A percentile compares a stretch with the other conserved stretches of the same genome.
These are phyloP conservation scores for Chlorops oryzae DNA, from an alignment of 1,140 invertebrate genomes.

Conservation along the genomic window DNA sequence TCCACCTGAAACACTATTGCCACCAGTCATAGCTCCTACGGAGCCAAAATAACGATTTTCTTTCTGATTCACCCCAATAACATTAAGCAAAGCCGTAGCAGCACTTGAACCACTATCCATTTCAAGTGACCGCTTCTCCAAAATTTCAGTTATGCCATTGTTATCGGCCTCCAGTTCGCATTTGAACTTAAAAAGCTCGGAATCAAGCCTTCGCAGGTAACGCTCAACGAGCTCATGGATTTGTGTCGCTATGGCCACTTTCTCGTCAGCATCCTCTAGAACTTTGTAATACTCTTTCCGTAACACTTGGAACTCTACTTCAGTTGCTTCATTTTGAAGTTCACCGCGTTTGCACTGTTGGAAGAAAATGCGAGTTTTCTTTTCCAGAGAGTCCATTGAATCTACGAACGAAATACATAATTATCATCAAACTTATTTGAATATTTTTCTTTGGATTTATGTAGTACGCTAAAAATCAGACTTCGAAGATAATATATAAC, in stretches of 20 bases:
- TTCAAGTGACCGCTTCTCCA: slow-evolving; percentile 87
- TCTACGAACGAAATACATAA: slow-evolving; percentile 55
- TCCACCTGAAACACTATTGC: slow-evolving; percentile 5
- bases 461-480: neutral
- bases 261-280: slow-evolving; percentile 85
- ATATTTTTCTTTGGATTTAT: too few relatives aligned
- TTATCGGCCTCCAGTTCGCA: slow-evolving; percentile 97
- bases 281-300: slow-evolving; percentile 87
- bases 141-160: slow-evolving; percentile 92
- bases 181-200: slow-evolving; percentile 95
- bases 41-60: slow-evolving; percentile 52
- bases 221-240: slow-evolving; percentile 92
- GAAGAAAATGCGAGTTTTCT: slow-evolving; percentile 83
- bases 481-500: neutral
- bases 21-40: slow-evolving; percentile 12
- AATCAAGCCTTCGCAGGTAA: slow-evolving; percentile 86
- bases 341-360: slow-evolving; percentile 71
- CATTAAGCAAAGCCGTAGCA: slow-evolving; percentile 28
- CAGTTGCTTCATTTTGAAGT: slow-evolving; percentile 71
- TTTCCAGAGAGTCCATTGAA: slow-evolving; percentile 87
- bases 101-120: slow-evolving; percentile 56
- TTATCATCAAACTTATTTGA: neutral
- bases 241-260: slow-evolving; percentile 84
- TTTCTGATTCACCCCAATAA: slow-evolving; percentile 46
- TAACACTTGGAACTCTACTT: slow-evolving; percentile 79